Conservation (phyloP, 2,888 invertebrate genomes). For the Spicauda simplicius region DNA sequence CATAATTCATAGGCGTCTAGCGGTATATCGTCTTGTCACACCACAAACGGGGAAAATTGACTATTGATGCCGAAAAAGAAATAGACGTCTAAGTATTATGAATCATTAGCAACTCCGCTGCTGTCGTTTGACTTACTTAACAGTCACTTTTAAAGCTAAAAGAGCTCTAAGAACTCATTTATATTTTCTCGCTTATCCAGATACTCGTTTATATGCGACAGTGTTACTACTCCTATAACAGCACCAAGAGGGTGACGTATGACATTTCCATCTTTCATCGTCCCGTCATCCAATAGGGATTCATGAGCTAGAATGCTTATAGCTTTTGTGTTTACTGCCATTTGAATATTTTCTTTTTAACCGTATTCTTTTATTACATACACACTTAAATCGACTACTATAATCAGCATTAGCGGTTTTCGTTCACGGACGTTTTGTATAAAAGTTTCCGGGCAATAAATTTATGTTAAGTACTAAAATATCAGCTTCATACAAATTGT, state of each 20-base stretch:
- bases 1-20: conserved; percentile 41
- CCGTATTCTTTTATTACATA: background rate
- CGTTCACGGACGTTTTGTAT: background rate
- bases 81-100: background rate
- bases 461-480: background rate
- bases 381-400: background rate
- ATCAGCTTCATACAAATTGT: conserved; percentile 22
- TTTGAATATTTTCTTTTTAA: background rate
- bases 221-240: conserved; percentile 33
- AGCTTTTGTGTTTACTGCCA: background rate
- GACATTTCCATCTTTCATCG: conserved; percentile 12
- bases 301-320: conserved; percentile 6
- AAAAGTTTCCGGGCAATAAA: background rate
- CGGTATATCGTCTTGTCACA: conserved; percentile 35
- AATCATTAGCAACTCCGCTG: no score
- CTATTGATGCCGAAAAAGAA: background rate
- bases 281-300: conserved; percentile 8
- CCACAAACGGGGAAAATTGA: conserved; percentile 17
- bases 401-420: no score
- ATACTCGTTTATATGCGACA: background rate
- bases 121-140: no score
- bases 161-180: background rate
- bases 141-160: no score
- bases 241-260: conserved; percentile 33
- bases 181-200: background rate